Base-by-base conservation (phyloP, 2,888 invertebrate species). In the Idaea straminata region DNA sequence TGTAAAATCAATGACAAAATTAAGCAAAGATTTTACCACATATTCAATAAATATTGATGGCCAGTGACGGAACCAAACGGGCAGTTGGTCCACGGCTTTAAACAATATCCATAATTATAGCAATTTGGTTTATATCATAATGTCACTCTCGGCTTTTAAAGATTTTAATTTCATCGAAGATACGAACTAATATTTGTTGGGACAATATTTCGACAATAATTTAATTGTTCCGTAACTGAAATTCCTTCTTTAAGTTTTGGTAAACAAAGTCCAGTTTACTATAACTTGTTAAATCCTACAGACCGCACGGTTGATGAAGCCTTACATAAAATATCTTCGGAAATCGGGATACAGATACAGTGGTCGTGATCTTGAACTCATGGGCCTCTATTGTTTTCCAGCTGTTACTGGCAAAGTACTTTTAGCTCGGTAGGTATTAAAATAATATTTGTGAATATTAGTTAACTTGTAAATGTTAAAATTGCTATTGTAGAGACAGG, bases 291-390 rank as follows among this genome's bases (percentile, higher is more conserved):
- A 13, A 72, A 72, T 68, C 66, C 67, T 58, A 47, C 60, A 61
- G 64, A 65, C 66, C 65, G 71, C 62, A 65, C 68, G 35, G 64
- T 66, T 64, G 71, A 59, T 62, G 15, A 36, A 62, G 35, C 62
- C 35, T 47, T 62, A 59, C 57, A 59, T 60, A 61, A 62, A 57
- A 63, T 59, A 59, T 34, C 25, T 59, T 16, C 16, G 58, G 58
- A 16, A 59, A 59, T 16, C 34, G 10, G 47, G 10, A 47, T 47
- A 47, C 47, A 47, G 47, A 16, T 35, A 35, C 59, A n/a, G 16
- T 61, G 64, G 69, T 67, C 68, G 68, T 71, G 72, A 68, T 72
- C 69, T 69, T 72, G 67, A 71, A 71, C 68, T 65, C 65, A 62
- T 59, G 59, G 61, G 63, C 61, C 69, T 64, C 69, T 62, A 72